Evolutionary conservation across 2,888 invertebrate species (phyloP), one percentile per base, ranked within the genome.

Genomic region (Blastobasis lacticolella): DNA sequence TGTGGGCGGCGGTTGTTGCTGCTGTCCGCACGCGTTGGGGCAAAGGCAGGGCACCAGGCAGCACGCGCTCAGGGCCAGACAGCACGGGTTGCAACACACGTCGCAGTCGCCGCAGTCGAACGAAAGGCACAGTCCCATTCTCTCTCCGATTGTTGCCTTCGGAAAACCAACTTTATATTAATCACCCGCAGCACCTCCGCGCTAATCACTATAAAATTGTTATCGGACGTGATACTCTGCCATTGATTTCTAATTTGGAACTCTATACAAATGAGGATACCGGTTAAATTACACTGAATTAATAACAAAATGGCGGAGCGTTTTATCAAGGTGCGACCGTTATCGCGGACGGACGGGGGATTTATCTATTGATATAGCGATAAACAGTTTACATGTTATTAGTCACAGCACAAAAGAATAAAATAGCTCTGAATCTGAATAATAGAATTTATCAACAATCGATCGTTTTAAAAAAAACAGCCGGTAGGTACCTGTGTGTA

Each of bases 21-120:
- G 83, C 54, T 79, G 82, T 0, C 87, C 87, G 48, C 87, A 87
- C 5, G 85, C 86, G 66, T 87, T 86, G 1, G 86, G 85, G 52
- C 87, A 88, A 51, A 82, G 65, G 59, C 87, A 86, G 10, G 87
- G 86, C 10, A 86, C 66, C 57, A 86, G 66, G 58, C 87, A 88
- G 62, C 86, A 86, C 0, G 87, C 86, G 45, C 85, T 72, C 62
- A 87, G 58, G 38, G 83, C 81, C 72, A 88, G 51, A 54, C 84
- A 87, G 66, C 87, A 88, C 6, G 87, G 86, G 54, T 85, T 85
- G 67, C 74, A 75, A 67, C 85, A 84, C 50, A 75, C 54, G 50
- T 82, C 83, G 62, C 81, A 81, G 44, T 87, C 87, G 23, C 82
- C 87, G 58, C 79, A 80, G 56, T 87, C 87, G 45, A 86, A 62